phyloP scores from a whole-genome alignment of 2,888 invertebrate genomes.

The Athalia rosae region DNA sequence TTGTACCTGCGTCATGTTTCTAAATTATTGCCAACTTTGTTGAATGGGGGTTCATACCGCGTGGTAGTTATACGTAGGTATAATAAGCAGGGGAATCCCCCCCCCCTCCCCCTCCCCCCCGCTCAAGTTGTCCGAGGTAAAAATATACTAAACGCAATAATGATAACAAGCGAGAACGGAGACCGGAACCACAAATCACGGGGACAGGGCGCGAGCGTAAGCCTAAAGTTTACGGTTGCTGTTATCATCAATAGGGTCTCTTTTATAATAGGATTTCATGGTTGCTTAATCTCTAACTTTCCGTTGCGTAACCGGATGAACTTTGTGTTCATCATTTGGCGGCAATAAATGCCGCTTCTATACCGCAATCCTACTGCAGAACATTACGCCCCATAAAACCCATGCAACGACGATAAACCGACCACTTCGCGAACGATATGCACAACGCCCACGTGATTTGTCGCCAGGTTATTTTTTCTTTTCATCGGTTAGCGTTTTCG shows the following conservation, averaged over 20 bases:
- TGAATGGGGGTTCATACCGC: not conserved
- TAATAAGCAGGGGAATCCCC: not conserved
- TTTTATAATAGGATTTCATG: constrained; percentile 42
- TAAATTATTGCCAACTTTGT: constrained; percentile 29
- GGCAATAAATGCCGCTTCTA: not conserved
- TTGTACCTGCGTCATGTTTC: not conserved
- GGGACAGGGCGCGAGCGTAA: constrained; percentile 19
- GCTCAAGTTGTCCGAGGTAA: constrained; percentile 25
- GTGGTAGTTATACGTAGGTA: constrained; percentile 10
- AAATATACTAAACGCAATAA: constrained; percentile 21
- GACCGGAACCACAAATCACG: constrained; percentile 42
- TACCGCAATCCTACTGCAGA: not conserved
- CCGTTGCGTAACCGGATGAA: constrained; percentile 24
- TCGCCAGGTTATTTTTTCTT: not conserved
- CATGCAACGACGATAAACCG: too few relatives aligned
- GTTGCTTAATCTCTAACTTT: constrained; percentile 32
- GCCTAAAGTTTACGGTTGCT: constrained; percentile 40
- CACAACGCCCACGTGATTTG: not conserved
- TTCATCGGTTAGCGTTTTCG: not conserved
- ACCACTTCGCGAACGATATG: too few relatives aligned
- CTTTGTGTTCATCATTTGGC: constrained; percentile 26
- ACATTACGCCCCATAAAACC: constrained; percentile 9
- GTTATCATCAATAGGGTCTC: constrained; percentile 35
- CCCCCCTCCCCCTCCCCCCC: not conserved
- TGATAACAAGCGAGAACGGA: constrained; percentile 28